A percentile compares a stretch with the other conserved stretches of the same genome.
Conservation (phyloP, 1,140 invertebrate genomes). For the Lepidurus packardi region DNA sequence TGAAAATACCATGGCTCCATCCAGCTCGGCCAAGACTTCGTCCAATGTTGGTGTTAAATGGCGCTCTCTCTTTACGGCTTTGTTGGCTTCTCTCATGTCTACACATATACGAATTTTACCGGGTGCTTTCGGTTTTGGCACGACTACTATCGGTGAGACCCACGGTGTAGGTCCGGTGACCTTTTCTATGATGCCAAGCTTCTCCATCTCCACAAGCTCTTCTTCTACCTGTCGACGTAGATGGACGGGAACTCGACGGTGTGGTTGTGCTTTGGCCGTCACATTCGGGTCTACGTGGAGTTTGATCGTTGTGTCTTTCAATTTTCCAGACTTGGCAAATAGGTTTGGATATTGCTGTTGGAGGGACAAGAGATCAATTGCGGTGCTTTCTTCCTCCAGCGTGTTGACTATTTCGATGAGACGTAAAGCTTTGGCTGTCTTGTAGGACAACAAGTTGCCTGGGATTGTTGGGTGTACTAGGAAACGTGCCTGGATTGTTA, state of each 20-base stretch:
- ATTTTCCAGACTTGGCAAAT: slow-evolving; percentile 7
- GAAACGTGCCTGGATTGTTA: neutral
- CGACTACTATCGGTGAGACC: slow-evolving; percentile 41
- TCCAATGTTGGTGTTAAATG: slow-evolving; percentile 40
- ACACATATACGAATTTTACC: slow-evolving; percentile 39
- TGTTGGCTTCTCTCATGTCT: slow-evolving; percentile 40
- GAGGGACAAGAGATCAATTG: neutral
- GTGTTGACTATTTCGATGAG: neutral
- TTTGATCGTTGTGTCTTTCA: neutral
- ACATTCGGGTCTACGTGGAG: slow-evolving; percentile 12
- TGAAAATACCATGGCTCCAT: slow-evolving; percentile 34
- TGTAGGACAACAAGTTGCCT: neutral
- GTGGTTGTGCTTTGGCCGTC: neutral
- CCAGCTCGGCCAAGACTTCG: slow-evolving; percentile 39
- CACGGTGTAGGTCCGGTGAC: slow-evolving; percentile 39
- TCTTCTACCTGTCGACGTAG: slow-evolving; percentile 26
- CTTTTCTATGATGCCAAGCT: slow-evolving; percentile 39
- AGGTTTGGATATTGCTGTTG: slow-evolving; percentile 11
- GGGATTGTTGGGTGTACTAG: slow-evolving; percentile 4
- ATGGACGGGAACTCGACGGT: slow-evolving; percentile 25
- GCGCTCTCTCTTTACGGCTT: slow-evolving; percentile 36
- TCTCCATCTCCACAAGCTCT: slow-evolving; percentile 25
- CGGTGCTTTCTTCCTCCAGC: neutral
- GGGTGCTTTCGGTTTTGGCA: slow-evolving; percentile 39
- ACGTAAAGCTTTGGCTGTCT: slow-evolving; percentile 5